A percentile compares a stretch with the other conserved stretches of the same genome.
phyloP scores from a whole-genome alignment of 2,797 vertebrate genomes.

The Heteromormyrus szaboi region DNA sequence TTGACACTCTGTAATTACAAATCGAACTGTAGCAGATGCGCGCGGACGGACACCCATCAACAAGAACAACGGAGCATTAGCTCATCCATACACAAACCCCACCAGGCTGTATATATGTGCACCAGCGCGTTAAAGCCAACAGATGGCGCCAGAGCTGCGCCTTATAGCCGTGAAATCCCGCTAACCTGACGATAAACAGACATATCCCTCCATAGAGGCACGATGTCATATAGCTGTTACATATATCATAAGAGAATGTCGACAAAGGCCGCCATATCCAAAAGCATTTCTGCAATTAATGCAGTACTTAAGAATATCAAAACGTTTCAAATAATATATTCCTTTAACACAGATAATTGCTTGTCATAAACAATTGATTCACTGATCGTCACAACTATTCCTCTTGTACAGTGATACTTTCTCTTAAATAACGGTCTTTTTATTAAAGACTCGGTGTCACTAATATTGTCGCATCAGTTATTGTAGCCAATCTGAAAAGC shows the following conservation, averaged over 20 bases:
- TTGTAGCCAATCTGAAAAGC: background rate
- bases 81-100: background rate
- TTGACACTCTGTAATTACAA: background rate
- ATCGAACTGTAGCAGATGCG: background rate
- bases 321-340: background rate
- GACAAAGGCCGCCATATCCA: background rate
- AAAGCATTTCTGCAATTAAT: background rate
- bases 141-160: constrained; percentile 19
- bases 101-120: background rate
- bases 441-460: background rate
- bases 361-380: background rate
- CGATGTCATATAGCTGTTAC: background rate
- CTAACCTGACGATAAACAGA: background rate
- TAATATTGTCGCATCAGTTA: background rate
- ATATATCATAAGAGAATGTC: background rate
- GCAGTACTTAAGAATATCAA: background rate
- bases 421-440: background rate
- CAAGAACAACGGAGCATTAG: background rate
- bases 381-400: background rate
- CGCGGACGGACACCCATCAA: background rate
- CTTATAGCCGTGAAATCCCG: background rate
- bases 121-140: background rate
- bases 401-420: background rate
- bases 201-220: background rate
- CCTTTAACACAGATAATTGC: background rate